Conservation (phyloP, 2,797 vertebrate genomes). For the Pangasius larnaudii region DNA sequence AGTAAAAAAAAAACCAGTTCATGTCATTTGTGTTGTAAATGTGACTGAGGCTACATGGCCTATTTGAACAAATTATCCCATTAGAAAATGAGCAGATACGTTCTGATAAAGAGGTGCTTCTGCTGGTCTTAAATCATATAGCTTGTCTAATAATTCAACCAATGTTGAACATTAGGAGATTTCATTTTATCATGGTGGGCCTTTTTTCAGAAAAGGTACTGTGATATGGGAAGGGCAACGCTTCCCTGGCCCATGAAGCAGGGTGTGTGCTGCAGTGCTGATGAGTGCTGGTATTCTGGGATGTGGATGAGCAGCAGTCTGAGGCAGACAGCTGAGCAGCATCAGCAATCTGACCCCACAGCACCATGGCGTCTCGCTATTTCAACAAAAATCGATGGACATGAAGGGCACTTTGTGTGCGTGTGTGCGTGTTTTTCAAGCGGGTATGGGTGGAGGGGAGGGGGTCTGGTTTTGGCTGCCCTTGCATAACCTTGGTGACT, state of each 20-base stretch:
- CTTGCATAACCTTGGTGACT: slow-evolving; percentile 64
- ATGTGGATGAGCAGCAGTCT: slow-evolving; percentile 44
- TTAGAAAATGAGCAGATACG: background rate
- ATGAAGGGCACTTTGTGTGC: slow-evolving; percentile 76
- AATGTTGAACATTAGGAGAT: background rate
- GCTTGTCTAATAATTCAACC: background rate
- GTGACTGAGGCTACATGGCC: background rate
- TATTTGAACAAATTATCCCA: slow-evolving; percentile 27
- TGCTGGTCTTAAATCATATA: background rate
- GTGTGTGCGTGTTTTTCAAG: slow-evolving; percentile 18
- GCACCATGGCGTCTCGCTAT: slow-evolving; percentile 73
- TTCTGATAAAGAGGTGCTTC: background rate
- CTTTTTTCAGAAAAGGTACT: background rate
- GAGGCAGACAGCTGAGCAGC: slow-evolving; percentile 63
- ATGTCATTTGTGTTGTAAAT: background rate
- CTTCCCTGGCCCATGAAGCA: background rate
- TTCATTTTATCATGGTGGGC: background rate
- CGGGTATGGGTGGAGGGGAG: slow-evolving; percentile 23
- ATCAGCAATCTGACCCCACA: slow-evolving; percentile 79
- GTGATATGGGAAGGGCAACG: background rate
- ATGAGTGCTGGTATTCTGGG: slow-evolving; percentile 37
- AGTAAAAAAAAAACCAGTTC: background rate
- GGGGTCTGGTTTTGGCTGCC: slow-evolving; percentile 50
- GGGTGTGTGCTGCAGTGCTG: slow-evolving; percentile 18
- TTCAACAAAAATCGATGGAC: slow-evolving; percentile 82